Evolutionary conservation across 2,113 vertebrate genomes (phyloP).

Genomic region (Petrocephalus zakoni): DNA sequence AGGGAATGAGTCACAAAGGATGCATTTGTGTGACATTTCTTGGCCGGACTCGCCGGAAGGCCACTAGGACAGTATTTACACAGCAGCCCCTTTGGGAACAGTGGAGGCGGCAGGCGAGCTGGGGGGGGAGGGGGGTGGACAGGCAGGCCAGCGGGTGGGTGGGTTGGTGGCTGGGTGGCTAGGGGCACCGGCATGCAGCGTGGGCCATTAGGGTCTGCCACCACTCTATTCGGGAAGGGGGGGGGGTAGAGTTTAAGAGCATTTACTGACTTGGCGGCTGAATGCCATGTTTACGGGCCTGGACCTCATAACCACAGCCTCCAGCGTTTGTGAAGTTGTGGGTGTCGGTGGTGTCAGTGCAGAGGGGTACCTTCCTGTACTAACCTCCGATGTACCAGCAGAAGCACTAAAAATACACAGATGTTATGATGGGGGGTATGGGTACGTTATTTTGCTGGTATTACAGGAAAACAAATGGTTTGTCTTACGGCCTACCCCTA

Average conservation of each 20-base stretch:
- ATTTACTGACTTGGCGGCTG: slow-evolving; percentile 37
- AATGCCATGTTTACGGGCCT: slow-evolving; percentile 35
- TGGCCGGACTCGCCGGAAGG: slow-evolving; percentile 35
- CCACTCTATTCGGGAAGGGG: slow-evolving; percentile 29
- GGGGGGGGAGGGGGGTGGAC: not conserved
- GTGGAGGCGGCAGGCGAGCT: not conserved
- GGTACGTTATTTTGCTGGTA: not conserved
- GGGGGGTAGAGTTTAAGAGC: slow-evolving; percentile 11
- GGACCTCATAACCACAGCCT: slow-evolving; percentile 17
- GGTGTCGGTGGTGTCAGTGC: not conserved
- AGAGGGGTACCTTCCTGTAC: not conserved
- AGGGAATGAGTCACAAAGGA: slow-evolving; percentile 37
- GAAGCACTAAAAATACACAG: slow-evolving; percentile 25
- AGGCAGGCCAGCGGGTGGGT: not conserved
- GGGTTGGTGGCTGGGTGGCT: not conserved
- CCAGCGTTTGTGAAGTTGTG: not conserved
- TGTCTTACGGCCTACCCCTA: not conserved
- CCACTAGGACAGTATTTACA: slow-evolving; percentile 38
- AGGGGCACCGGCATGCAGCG: not conserved
- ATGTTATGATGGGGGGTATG: not conserved
- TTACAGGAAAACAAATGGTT: slow-evolving; percentile 1
- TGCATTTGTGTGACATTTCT: slow-evolving; percentile 43
- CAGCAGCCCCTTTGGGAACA: slow-evolving; percentile 30
- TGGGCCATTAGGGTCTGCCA: slow-evolving; percentile 7
- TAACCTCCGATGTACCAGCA: not conserved